These are phyloP conservation scores for Cydia strobilella DNA, from an alignment of 1,140 invertebrate species.

Conservation along the genomic window DNA sequence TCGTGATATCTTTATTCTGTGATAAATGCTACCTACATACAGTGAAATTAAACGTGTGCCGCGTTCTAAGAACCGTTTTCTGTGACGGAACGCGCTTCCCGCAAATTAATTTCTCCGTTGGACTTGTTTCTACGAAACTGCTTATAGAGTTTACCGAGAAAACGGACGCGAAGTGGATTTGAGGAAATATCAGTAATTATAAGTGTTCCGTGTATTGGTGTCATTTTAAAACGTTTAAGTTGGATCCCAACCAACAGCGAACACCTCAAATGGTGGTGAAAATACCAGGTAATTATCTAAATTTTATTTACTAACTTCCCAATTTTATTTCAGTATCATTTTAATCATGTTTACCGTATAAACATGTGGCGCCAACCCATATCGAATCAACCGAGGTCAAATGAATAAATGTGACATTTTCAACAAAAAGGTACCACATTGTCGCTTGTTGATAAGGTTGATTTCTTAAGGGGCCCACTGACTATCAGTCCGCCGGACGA, in stretches of 20 bases:
- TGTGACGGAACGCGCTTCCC: constrained; percentile 68
- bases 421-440: too few relatives aligned
- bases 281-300: constrained; percentile 65
- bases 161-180: constrained; percentile 75
- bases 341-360: background rate
- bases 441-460: too few relatives aligned
- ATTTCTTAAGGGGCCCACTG: too few relatives aligned
- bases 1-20: constrained; percentile 71
- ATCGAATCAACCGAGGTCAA: background rate
- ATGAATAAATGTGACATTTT: background rate
- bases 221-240: constrained; percentile 68
- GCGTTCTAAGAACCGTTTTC: constrained; percentile 71
- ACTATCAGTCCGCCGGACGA: too few relatives aligned
- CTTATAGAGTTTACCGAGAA: constrained; percentile 77
- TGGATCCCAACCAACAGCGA: constrained; percentile 73
- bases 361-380: constrained; percentile 8
- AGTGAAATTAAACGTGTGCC: constrained; percentile 76
- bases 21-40: constrained; percentile 65
- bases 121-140: constrained; percentile 75
- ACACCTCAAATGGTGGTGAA: constrained; percentile 78
- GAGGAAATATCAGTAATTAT: constrained; percentile 75
- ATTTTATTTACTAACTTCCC: background rate
- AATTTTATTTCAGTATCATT: background rate
- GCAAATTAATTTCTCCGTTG: constrained; percentile 78
- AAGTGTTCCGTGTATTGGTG: constrained; percentile 74